Conservation (phyloP, 1,140 invertebrate genomes). For the Trichoplusia ni region DNA sequence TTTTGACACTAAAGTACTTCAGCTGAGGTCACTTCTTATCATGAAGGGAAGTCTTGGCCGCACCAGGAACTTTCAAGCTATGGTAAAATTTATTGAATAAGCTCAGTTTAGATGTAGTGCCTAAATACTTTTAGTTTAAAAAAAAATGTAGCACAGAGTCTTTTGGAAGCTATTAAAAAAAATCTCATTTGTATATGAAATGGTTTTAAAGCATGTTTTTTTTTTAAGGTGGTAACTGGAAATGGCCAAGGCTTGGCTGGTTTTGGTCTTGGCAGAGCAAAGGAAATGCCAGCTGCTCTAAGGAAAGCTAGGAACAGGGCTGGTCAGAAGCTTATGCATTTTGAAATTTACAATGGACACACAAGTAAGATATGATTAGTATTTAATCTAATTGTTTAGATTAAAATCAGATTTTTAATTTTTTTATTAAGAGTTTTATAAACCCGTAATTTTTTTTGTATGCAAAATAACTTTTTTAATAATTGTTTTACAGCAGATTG, state of each 20-base stretch:
- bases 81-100: conserved; percentile 53
- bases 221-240: conserved; percentile 88
- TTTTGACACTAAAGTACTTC: conserved; percentile 94
- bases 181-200: too few relatives aligned
- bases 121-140: too few relatives aligned
- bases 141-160: too few relatives aligned
- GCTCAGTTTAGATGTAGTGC: too few relatives aligned
- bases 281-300: conserved; percentile 85
- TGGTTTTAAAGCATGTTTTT: too few relatives aligned
- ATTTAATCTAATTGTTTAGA: too few relatives aligned
- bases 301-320: conserved; percentile 92
- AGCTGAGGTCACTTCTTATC: conserved; percentile 89
- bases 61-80: conserved; percentile 84
- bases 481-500: too few relatives aligned
- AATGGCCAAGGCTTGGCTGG: conserved; percentile 94
- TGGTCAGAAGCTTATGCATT: conserved; percentile 90
- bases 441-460: too few relatives aligned
- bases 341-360: conserved; percentile 91
- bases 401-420: too few relatives aligned
- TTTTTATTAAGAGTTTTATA: too few relatives aligned
- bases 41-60: conserved; percentile 95
- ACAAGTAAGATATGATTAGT: conserved; percentile 91
- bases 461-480: too few relatives aligned
- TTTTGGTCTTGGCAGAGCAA: conserved; percentile 88
- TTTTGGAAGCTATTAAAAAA: too few relatives aligned